These are phyloP conservation scores for Meloidogyne hapla DNA, from an alignment of 1,140 invertebrate genomes.

Conservation along the genomic window DNA sequence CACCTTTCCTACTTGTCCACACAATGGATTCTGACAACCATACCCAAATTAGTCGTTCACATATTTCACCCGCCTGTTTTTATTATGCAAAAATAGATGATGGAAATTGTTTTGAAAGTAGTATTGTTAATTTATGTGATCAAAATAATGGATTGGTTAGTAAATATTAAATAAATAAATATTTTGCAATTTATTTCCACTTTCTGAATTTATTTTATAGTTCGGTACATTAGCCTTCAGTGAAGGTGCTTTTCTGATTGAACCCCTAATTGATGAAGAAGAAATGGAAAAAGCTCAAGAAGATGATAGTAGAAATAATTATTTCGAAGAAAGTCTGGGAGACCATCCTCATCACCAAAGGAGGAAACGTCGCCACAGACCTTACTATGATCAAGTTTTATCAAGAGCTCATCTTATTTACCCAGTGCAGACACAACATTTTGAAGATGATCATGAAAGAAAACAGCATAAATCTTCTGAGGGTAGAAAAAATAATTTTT, in stretches of 20 bases:
- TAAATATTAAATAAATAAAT: conserved; percentile 24
- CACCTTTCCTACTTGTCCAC: conserved; percentile 45
- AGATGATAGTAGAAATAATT: background rate
- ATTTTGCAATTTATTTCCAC: conserved; percentile 2
- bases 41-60: conserved; percentile 38
- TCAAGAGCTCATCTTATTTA: conserved; percentile 47
- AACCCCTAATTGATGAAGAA: conserved; percentile 46
- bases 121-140: conserved; percentile 61
- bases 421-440: conserved; percentile 27
- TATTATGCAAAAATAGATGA: conserved; percentile 53
- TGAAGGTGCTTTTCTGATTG: conserved; percentile 59
- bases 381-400: conserved; percentile 1
- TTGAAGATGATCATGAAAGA: conserved; percentile 10
- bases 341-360: conserved; percentile 14
- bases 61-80: conserved; percentile 50
- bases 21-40: conserved; percentile 52
- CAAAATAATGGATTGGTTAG: conserved; percentile 55
- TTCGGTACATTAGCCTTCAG: conserved; percentile 55
- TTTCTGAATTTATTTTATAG: conserved; percentile 40
- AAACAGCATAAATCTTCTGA: background rate
- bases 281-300: conserved; percentile 12
- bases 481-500: background rate
- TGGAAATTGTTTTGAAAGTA: conserved; percentile 30
- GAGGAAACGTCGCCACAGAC: conserved; percentile 5
- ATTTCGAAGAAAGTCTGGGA: conserved; percentile 6